Evolutionary conservation across 92 coral and sea anemone genomes (phyloP).

Genomic region (Heliopora coerulea): DNA sequence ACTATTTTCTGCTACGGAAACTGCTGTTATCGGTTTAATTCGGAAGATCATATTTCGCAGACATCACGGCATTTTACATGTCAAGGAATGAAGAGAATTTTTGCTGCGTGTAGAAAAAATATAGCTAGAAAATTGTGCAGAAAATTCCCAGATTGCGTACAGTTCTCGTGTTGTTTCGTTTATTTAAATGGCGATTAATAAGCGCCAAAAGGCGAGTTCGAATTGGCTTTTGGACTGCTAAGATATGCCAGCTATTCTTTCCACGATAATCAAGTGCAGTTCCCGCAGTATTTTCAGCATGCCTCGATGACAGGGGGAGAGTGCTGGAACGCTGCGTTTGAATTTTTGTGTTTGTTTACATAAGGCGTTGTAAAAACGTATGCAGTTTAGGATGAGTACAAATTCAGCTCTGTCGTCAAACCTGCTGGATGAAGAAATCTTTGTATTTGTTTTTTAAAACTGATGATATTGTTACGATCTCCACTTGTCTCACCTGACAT

Average conservation of each 20-base stretch:
- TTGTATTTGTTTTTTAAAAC: background rate
- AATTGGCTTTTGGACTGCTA: constrained; percentile 17
- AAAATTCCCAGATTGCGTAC: constrained; percentile 19
- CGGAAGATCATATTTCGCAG: constrained; percentile 41
- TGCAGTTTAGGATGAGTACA: no score
- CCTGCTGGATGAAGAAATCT: background rate
- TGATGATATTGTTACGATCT: background rate
- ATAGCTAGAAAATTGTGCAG: background rate
- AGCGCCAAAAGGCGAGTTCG: background rate
- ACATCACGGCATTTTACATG: constrained; percentile 40
- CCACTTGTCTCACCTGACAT: background rate
- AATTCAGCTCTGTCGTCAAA: background rate
- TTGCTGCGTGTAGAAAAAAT: background rate
- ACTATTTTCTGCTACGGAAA: constrained; percentile 32
- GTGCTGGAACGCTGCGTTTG: constrained; percentile 25
- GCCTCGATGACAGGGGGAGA: constrained; percentile 33
- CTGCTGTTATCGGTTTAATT: constrained; percentile 44
- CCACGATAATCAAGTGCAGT: constrained; percentile 18
- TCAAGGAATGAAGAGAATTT: constrained; percentile 26
- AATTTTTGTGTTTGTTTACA: constrained; percentile 33
- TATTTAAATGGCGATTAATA: constrained; percentile 1
- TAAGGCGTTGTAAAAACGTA: constrained; percentile 21
- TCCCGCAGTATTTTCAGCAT: constrained; percentile 33
- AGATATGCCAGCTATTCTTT: constrained; percentile 40
- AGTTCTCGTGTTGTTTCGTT: constrained; percentile 15